phyloP scores from a whole-genome alignment of 2,888 invertebrate species.

The Serripes groenlandicus region DNA sequence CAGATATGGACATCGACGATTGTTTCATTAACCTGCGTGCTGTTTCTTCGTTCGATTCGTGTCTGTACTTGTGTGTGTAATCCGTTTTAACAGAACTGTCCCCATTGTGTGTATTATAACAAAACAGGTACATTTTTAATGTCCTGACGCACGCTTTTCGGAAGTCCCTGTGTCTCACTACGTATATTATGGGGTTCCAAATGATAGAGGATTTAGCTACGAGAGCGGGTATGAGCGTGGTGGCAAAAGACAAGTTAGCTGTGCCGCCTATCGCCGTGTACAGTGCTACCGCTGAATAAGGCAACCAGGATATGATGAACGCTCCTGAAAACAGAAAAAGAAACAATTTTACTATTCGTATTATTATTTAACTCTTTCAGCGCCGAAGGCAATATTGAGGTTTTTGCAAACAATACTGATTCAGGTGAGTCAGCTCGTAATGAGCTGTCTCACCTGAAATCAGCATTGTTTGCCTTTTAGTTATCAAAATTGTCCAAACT shows the following conservation, averaged over 20 bases:
- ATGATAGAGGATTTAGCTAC: constrained; percentile 61
- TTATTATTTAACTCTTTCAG: too few species aligned
- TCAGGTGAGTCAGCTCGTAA: too few species aligned
- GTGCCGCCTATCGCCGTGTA: constrained; percentile 35
- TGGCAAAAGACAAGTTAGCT: constrained; percentile 11
- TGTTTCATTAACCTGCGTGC: neutral
- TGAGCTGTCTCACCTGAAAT: too few species aligned
- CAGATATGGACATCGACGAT: constrained; percentile 1
- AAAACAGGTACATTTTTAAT: neutral
- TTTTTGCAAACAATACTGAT: too few species aligned
- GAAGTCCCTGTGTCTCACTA: constrained; percentile 43
- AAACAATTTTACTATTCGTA: neutral
- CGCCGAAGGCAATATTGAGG: too few species aligned
- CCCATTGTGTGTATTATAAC: neutral
- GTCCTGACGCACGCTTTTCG: constrained; percentile 18
- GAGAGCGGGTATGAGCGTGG: constrained; percentile 42
- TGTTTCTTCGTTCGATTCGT: constrained; percentile 1
- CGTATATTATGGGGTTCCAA: constrained; percentile 62
- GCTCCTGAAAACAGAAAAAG: constrained; percentile 39
- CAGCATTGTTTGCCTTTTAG: too few species aligned
- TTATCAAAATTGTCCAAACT: too few species aligned
- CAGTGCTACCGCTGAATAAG: constrained; percentile 47
- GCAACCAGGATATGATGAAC: constrained; percentile 53
- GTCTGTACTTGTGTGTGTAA: neutral
- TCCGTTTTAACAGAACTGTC: neutral